Base-by-base conservation (phyloP, 1,140 invertebrate species). In the Holcopasites calliopsidis region DNA sequence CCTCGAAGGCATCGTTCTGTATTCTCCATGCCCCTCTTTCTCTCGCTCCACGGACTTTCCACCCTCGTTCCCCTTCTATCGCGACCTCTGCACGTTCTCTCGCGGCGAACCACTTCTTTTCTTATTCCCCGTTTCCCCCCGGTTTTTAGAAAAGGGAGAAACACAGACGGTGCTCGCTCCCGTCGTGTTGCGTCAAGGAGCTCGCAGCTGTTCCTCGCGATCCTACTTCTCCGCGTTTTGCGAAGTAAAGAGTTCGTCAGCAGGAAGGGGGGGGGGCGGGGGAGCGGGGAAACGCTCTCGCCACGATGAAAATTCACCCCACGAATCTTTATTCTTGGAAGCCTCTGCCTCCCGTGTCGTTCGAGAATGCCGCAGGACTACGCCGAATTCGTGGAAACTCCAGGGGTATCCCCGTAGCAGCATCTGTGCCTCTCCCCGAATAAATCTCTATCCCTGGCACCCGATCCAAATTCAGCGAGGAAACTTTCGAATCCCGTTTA, bases 1-100 rank as follows among this genome's bases (percentile, higher is more conserved):
- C 88, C 88, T 88, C 87, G 82, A 89, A 90, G 89, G 89, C 86
- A 89, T 90, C 88, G 88, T 89, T 84, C 87, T 83, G 86, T 82
- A 60, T 74, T 75, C 79, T 71, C 50, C 74, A 31, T 16, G 28
- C 26, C 18, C 42, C 71, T 33, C 55, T n/a, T 52, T 40, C 47
- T 31, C 47, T 62, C 38, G 18, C 31, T 38, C 58, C 49, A 38
- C 18, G 28, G 16, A 18, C 44, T 26, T 13, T 54, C 50, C 28
- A 13, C 40, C 23, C 28, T 26, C 44, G 23, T 28, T 1, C 40
- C 38, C 47, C 35, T 23, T 50, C 40, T 11, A 16, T 44, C 38
- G 23, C 54, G 62, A 68, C 55, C 66, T 33, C 64, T 10, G 44
- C 54, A 40, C 61, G 72, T 82, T 74, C 60, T 47, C 23, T 40